These are phyloP conservation scores for fruit fly (Drosophila melanogaster) DNA, from an alignment of 1,140 invertebrate genomes.

Conservation along the genomic window Release_6_plus_ISO1_MT NT_033779.5:10263001-10263500, in stretches of 20 bases:
- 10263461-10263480: slow-evolving; percentile 44
- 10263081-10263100: slow-evolving; percentile 85
- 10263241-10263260: slow-evolving; percentile 96
- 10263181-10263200: slow-evolving; percentile 92
- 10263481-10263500: slow-evolving; percentile 78
- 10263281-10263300: slow-evolving; percentile 97
- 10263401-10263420: slow-evolving; percentile 76
- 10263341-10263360: slow-evolving; percentile 94
- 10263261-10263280: slow-evolving; percentile 99
- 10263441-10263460: slow-evolving; percentile 20
- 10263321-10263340: slow-evolving; percentile 94
- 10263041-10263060: slow-evolving; percentile 77
- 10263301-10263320: slow-evolving; percentile 97
- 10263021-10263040: slow-evolving; percentile 82
- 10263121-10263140: slow-evolving; percentile 86
- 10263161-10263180: slow-evolving; percentile 90
- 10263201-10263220: slow-evolving; percentile 94
- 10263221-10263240: slow-evolving; percentile 95
- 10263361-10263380: slow-evolving; percentile 92
- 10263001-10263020: slow-evolving; percentile 85
- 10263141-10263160: slow-evolving; percentile 86
- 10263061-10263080: slow-evolving; percentile 77
- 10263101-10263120: slow-evolving; percentile 85
- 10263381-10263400: slow-evolving; percentile 91
- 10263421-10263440: neutral